phyloP scores from a whole-genome alignment of 2,797 vertebrate species.

The Schizopygopsis malacanthus region DNA sequence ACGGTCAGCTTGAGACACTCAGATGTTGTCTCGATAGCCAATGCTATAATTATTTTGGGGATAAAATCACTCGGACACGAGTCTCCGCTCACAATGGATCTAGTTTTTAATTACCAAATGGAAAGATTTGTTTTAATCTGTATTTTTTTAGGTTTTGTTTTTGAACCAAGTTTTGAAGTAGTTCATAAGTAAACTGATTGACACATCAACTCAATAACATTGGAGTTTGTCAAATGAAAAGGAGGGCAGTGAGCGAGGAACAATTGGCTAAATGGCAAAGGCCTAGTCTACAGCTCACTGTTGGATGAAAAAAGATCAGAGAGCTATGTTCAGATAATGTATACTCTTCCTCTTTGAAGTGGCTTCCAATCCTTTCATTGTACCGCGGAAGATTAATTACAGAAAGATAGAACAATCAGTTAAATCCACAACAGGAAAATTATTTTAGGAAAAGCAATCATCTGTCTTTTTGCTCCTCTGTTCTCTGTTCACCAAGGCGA shows the following conservation, averaged over 20 bases:
- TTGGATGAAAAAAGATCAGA: conserved; percentile 68
- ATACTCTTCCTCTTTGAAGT: conserved; percentile 78
- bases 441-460: conserved; percentile 79
- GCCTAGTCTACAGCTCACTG: conserved; percentile 74
- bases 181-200: conserved; percentile 29
- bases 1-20: not conserved
- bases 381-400: conserved; percentile 83
- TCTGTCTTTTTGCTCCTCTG: conserved; percentile 49
- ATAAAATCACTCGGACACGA: not conserved
- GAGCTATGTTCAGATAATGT: conserved; percentile 77
- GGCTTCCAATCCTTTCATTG: conserved; percentile 79
- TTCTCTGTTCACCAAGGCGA: conserved; percentile 10
- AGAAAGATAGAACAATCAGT: conserved; percentile 81
- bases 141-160: conserved; percentile 54
- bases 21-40: not conserved
- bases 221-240: not conserved
- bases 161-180: conserved; percentile 65
- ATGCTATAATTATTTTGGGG: not conserved
- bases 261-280: conserved; percentile 40
- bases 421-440: conserved; percentile 83
- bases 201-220: not conserved
- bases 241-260: not conserved
- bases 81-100: not conserved
- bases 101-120: not conserved
- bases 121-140: not conserved